Evolutionary conservation across 2,888 invertebrate genomes (phyloP).

Genomic region (Caenorhabditis zanzibari): DNA sequence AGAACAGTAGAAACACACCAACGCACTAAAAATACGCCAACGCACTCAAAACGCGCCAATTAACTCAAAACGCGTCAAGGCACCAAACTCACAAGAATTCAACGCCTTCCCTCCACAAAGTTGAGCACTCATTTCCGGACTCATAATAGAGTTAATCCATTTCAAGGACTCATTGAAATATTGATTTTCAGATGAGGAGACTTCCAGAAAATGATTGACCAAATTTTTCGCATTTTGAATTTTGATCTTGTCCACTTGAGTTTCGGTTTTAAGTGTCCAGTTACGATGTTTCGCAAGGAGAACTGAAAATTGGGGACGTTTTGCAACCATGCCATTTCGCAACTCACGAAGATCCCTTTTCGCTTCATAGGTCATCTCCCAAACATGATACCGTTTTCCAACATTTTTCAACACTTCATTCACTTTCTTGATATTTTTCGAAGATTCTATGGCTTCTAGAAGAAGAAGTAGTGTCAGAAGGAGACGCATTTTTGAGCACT

Average conservation of each 20-base stretch:
- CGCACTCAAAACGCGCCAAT: too few relatives aligned
- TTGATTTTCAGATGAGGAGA: not conserved
- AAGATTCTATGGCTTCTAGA: too few relatives aligned
- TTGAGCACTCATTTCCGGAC: not conserved
- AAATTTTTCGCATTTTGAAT: not conserved
- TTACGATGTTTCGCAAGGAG: too few relatives aligned
- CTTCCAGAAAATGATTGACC: slow-evolving; percentile 1
- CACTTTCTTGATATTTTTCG: not conserved
- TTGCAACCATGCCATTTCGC: not conserved
- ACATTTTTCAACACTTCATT: not conserved
- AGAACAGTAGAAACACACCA: too few relatives aligned
- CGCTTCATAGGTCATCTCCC: not conserved
- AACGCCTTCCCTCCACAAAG: not conserved
- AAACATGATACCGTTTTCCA: not conserved
- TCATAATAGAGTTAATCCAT: not conserved
- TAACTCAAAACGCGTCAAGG: too few relatives aligned
- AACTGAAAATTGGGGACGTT: not conserved
- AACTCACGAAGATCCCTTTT: not conserved
- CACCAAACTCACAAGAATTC: not conserved
- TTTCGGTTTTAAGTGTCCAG: too few relatives aligned
- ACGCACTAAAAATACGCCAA: too few relatives aligned
- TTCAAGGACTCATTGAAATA: not conserved
- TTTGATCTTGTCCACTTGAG: too few relatives aligned
- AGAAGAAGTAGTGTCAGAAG: too few relatives aligned
- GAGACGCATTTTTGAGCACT: too few relatives aligned